Conservation (phyloP, 2,888 invertebrate genomes). For the Chrysomela aeneicollis region DNA sequence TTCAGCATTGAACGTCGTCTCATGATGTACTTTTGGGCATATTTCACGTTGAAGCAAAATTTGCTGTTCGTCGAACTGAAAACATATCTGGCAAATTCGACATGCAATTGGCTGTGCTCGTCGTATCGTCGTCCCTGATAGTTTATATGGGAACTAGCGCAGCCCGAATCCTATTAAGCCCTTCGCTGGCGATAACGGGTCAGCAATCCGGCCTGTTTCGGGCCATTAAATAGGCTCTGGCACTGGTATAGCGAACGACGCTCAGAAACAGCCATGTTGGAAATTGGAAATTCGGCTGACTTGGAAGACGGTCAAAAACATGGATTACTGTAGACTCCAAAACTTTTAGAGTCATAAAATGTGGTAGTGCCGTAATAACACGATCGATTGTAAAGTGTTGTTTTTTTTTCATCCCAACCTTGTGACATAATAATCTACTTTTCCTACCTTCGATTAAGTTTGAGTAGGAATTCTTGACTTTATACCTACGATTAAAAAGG, state of each 20-base stretch:
- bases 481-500: too few relatives aligned
- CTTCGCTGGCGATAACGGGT: conserved; percentile 55
- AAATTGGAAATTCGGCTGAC: conserved; percentile 12
- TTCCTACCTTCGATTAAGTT: too few relatives aligned
- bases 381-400: too few relatives aligned
- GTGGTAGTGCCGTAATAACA: too few relatives aligned
- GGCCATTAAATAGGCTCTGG: conserved; percentile 54
- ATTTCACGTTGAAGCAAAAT: too few relatives aligned
- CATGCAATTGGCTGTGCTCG: conserved; percentile 38
- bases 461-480: too few relatives aligned
- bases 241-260: conserved; percentile 47
- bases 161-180: conserved; percentile 54
- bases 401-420: too few relatives aligned
- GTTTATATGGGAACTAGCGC: conserved; percentile 53
- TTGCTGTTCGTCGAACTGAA: conserved; percentile 47
- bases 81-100: conserved; percentile 42
- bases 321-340: too few relatives aligned
- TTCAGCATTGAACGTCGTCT: too few relatives aligned
- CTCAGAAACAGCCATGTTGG: conserved; percentile 15
- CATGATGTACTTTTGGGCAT: too few relatives aligned
- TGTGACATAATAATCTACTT: too few relatives aligned
- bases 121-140: conserved; percentile 53
- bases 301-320: background rate
- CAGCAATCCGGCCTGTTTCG: conserved; percentile 57
- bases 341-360: too few relatives aligned